These are phyloP conservation scores for Engystomops pustulosus DNA, from an alignment of 2,113 vertebrate genomes.

Conservation along the genomic window DNA sequence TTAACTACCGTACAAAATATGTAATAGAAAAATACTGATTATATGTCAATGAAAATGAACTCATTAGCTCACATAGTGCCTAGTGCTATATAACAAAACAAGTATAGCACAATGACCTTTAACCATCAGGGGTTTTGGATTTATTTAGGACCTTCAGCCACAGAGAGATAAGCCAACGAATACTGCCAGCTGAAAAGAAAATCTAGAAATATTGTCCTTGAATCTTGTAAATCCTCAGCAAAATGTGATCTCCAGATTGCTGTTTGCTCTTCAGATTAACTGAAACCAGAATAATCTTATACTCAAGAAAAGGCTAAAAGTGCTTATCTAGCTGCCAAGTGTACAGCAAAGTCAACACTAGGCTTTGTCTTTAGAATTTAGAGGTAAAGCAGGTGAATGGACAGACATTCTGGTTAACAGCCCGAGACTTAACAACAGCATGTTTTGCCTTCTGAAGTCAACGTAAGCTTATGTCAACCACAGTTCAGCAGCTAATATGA, in stretches of 20 bases:
- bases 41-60: not conserved
- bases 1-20: not conserved
- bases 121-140: not conserved
- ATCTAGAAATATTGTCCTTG: conserved; percentile 32
- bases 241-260: conserved; percentile 39
- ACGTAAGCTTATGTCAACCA: not conserved
- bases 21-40: not conserved
- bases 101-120: conserved; percentile 5
- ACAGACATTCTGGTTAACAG: not conserved
- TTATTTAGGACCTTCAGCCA: conserved; percentile 27
- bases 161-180: conserved; percentile 9
- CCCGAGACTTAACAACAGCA: not conserved
- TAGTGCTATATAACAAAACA: not conserved
- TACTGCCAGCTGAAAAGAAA: conserved; percentile 6
- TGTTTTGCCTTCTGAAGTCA: not conserved
- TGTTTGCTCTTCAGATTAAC: conserved; percentile 48
- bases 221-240: conserved; percentile 46
- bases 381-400: not conserved
- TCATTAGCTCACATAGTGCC: not conserved
- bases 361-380: conserved; percentile 18
- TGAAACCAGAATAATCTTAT: conserved; percentile 30
- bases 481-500: not conserved
- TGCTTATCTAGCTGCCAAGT: conserved; percentile 36
- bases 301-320: conserved; percentile 44
- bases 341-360: conserved; percentile 40